Base-by-base conservation (phyloP, 2,113 vertebrate species). In the Thunnus thynnus region DNA sequence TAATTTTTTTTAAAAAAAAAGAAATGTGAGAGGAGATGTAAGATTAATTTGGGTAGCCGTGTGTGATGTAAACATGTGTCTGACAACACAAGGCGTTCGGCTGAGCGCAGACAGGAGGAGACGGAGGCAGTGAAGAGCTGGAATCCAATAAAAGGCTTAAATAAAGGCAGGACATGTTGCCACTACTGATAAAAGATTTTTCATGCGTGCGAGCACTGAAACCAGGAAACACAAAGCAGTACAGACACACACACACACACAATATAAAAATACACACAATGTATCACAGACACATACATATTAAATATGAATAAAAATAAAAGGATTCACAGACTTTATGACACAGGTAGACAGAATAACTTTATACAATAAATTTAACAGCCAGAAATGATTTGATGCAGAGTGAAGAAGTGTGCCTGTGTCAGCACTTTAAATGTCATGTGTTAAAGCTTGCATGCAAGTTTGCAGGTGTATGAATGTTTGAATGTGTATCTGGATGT, bases 371-470 rank as follows among this genome's bases (percentile, higher is more conserved):
- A 50, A 62, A 52, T n/a, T 44, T 47, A 60, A 70, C 2, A 44
- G 12, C 5, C 32, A 32, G 20, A 76, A 22, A 64, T 8, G 47
- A 67, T 11, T 4, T 46, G 41, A 16, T 50, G 68, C 22, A 48
- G 36, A 36, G 18, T 25, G 61, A 41, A 64, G 50, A 14, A 46
- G 16, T 62, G 52, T 54, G 71, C 12, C 47, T 16, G 27, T 70
- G 47, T 80, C 78, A 86, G 70, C 80, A 66, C 36, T 72, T 32
- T 46, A 30, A 67, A 36, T 68, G 46, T 60, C 50, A 20, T 50
- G 47, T 73, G 48, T 18, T 30, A 30, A 47, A 27, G 62, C 47
- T 56, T 12, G 11, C 68, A 57, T 51, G 66, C 57, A n/a, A 52
- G 47, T 52, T 41, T 69, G 61, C 48, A 66, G 68, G 20, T 85